phyloP scores from a whole-genome alignment of 2,113 vertebrate species.

The Ailurus styani region DNA sequence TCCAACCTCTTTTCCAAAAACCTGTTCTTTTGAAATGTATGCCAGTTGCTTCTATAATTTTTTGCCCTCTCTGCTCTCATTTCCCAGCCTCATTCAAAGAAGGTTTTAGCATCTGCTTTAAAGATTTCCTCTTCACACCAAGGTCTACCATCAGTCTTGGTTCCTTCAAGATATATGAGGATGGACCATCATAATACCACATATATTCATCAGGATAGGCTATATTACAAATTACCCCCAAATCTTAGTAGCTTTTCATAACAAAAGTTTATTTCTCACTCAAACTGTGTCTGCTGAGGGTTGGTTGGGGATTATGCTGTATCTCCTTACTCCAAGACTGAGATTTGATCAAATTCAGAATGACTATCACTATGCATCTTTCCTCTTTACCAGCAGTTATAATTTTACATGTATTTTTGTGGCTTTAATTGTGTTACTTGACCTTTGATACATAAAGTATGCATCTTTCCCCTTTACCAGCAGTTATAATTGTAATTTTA shows the following conservation, averaged over 20 bases:
- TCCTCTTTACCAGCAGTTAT: not conserved
- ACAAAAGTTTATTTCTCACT: not conserved
- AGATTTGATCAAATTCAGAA: constrained; percentile 1
- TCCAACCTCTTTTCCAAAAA: not conserved
- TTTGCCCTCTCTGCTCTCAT: not conserved
- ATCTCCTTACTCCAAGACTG: not conserved
- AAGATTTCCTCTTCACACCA: not conserved
- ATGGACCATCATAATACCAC: not conserved
- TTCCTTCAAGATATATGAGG: not conserved
- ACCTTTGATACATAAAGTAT: too few relatives aligned
- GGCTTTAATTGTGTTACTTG: not conserved
- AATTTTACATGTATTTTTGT: not conserved
- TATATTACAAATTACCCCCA: not conserved
- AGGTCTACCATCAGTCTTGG: not conserved
- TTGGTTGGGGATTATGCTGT: not conserved
- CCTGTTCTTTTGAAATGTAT: not conserved
- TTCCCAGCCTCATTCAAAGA: not conserved
- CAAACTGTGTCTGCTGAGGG: not conserved
- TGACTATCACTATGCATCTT: not conserved
- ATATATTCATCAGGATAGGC: not conserved
- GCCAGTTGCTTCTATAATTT: not conserved
- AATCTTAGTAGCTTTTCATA: not conserved
- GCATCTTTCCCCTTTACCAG: not conserved
- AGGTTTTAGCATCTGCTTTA: not conserved
- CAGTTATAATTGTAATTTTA: not conserved